Evolutionary conservation across 2,797 vertebrate genomes (phyloP).

Genomic region (Brachyalestes nurse): DNA sequence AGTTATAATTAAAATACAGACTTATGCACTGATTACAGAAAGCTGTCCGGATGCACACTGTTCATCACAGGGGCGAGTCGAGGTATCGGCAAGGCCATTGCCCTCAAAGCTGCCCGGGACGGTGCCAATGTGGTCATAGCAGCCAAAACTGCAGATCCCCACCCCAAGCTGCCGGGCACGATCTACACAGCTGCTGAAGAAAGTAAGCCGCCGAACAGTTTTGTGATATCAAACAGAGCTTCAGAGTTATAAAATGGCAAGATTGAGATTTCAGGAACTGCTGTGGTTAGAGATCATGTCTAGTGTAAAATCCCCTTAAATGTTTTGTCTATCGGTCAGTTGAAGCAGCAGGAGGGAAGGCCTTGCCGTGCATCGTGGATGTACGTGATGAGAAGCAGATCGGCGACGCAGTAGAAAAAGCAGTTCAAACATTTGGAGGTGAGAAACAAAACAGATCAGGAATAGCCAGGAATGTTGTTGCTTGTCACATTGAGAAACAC

Average conservation of each 20-base stretch:
- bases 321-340: slow-evolving; percentile 71
- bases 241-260: not conserved
- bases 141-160: slow-evolving; percentile 88
- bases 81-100: slow-evolving; percentile 96
- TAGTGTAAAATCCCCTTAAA: not conserved
- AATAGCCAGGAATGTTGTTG: not conserved
- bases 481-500: too few relatives aligned
- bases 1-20: too few relatives aligned
- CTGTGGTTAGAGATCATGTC: not conserved
- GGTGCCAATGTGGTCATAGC: slow-evolving; percentile 95
- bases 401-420: slow-evolving; percentile 82
- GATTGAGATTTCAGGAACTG: not conserved
- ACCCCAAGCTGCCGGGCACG: slow-evolving; percentile 91
- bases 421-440: slow-evolving; percentile 93
- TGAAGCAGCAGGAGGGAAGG: slow-evolving; percentile 90
- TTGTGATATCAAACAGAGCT: not conserved
- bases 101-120: slow-evolving; percentile 93
- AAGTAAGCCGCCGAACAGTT: slow-evolving; percentile 76
- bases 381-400: slow-evolving; percentile 93
- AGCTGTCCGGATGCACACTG: slow-evolving; percentile 88
- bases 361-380: slow-evolving; percentile 90
- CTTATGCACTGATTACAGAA: slow-evolving; percentile 75
- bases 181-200: slow-evolving; percentile 93
- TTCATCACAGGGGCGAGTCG: slow-evolving; percentile 96
- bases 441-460: slow-evolving; percentile 20